Evolutionary conservation across 2,797 vertebrate genomes (phyloP).

Genomic region (Clarias laeviceps): DNA sequence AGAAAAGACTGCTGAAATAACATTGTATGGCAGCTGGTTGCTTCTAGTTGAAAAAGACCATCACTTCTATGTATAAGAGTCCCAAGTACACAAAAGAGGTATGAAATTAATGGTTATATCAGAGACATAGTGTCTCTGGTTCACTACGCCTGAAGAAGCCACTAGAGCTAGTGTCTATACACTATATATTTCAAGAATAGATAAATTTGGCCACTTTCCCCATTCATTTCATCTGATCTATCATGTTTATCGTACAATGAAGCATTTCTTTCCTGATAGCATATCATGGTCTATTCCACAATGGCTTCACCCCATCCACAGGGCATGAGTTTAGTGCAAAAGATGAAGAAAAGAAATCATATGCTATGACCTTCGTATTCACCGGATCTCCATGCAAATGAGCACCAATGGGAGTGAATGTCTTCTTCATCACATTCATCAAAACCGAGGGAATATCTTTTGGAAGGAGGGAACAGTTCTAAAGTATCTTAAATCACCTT

Average conservation of each 20-base stretch:
- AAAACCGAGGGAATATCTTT: neutral
- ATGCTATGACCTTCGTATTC: neutral
- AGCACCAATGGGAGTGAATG: neutral
- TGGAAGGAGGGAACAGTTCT: neutral
- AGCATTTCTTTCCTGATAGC: neutral
- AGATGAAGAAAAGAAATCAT: neutral
- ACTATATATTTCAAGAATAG: neutral
- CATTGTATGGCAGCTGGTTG: neutral
- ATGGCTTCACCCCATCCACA: neutral
- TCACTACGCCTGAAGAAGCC: neutral
- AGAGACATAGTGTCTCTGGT: neutral
- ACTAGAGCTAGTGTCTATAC: neutral
- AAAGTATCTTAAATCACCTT: too few relatives aligned
- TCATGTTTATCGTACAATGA: neutral
- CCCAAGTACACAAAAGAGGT: neutral
- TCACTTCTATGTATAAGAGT: neutral
- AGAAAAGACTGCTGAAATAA: slow-evolving; percentile 2
- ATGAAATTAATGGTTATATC: neutral
- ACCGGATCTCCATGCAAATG: neutral
- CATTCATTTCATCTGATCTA: neutral
- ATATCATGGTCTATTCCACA: neutral
- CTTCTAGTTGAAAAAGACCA: neutral
- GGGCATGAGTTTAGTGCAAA: neutral
- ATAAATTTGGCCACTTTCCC: neutral
- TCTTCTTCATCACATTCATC: neutral